Percentiles rank a stretch among this genome's conserved stretches.
Conservation (phyloP, 2,797 vertebrate genomes). For the Molossus molossus region DNA sequence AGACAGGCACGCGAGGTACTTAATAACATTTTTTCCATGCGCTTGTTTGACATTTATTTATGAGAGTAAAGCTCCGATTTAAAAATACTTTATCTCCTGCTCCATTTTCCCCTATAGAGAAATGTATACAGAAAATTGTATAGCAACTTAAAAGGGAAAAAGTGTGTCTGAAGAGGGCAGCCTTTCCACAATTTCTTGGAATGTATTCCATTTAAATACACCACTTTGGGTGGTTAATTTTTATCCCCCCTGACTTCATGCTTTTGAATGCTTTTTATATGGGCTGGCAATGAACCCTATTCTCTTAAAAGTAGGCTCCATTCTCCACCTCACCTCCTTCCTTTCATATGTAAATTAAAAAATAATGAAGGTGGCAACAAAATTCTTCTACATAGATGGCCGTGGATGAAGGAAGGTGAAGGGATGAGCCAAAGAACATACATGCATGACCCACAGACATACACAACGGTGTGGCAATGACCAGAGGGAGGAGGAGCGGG, state of each 20-base stretch:
- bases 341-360: not conserved
- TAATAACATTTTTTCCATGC: constrained; percentile 67
- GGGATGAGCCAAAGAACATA: not conserved
- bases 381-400: not conserved
- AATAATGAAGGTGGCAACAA: not conserved
- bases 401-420: not conserved
- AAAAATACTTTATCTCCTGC: constrained; percentile 21
- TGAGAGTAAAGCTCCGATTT: constrained; percentile 54
- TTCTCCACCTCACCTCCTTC: not conserved
- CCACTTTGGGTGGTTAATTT: not conserved
- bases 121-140: constrained; percentile 46
- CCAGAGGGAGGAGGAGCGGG: too few relatives aligned
- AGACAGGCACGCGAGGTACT: constrained; percentile 65
- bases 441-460: not conserved
- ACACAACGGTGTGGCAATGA: too few relatives aligned
- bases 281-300: constrained; percentile 47
- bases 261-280: not conserved
- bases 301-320: constrained; percentile 66
- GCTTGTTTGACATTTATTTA: constrained; percentile 53
- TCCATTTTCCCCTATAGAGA: constrained; percentile 60
- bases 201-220: constrained; percentile 76
- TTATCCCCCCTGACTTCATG: constrained; percentile 57
- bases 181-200: constrained; percentile 89
- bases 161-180: constrained; percentile 91
- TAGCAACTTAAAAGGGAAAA: constrained; percentile 66